Evolutionary conservation across 2,888 invertebrate genomes (phyloP).

Genomic region (Drosophila bunnanda): DNA sequence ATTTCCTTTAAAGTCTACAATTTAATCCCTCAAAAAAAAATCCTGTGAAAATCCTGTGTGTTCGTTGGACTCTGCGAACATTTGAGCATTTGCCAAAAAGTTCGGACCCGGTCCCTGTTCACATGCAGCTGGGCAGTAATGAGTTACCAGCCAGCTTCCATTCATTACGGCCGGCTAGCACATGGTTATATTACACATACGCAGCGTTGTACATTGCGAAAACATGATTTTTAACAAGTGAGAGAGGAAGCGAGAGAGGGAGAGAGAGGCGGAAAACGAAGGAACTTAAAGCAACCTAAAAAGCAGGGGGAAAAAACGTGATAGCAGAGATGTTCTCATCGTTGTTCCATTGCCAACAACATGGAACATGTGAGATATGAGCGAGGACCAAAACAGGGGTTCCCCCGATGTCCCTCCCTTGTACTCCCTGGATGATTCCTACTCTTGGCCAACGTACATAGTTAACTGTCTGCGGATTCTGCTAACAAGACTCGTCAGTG

Average conservation of each 20-base stretch:
- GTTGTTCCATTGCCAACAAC: conserved; percentile 47
- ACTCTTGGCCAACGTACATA: conserved; percentile 29
- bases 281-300: conserved; percentile 29
- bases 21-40: conserved; percentile 9
- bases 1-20: not conserved
- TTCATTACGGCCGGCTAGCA: conserved; percentile 42
- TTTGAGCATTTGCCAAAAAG: conserved; percentile 37
- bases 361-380: conserved; percentile 67
- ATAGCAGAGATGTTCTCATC: conserved; percentile 30
- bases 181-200: conserved; percentile 55
- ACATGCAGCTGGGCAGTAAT: conserved; percentile 39
- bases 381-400: conserved; percentile 23
- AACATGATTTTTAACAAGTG: conserved; percentile 39
- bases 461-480: conserved; percentile 55
- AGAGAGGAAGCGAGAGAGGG: not conserved
- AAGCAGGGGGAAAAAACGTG: conserved; percentile 20
- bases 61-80: conserved; percentile 11
- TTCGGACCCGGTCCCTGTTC: conserved; percentile 18
- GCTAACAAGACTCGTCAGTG: conserved; percentile 71
- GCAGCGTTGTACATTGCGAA: conserved; percentile 48
- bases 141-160: conserved; percentile 35
- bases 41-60: not conserved
- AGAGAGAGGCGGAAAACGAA: not conserved
- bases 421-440: conserved; percentile 11
- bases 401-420: not conserved